phyloP scores from a whole-genome alignment of 2,797 vertebrate genomes.

The Eulemur albifrons region DNA sequence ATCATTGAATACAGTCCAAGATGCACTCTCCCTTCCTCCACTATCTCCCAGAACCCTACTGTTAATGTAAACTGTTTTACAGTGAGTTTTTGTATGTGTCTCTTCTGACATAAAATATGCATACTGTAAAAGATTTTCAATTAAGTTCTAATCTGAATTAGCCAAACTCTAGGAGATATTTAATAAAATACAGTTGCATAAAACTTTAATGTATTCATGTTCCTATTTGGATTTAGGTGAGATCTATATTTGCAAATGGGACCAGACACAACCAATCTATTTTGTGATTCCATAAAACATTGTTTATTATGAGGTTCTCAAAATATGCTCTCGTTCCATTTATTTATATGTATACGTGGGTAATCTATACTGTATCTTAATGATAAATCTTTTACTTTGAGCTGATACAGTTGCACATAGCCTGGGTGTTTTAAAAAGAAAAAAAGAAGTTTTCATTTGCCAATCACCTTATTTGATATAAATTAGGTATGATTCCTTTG shows the following conservation, averaged over 20 bases:
- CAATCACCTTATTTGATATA: not conserved
- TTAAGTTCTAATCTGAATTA: conserved; percentile 61
- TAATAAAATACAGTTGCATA: conserved; percentile 30
- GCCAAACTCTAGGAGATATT: conserved; percentile 22
- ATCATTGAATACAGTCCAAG: conserved; percentile 16
- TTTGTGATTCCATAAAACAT: not conserved
- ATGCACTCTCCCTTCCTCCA: not conserved
- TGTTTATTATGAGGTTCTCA: not conserved
- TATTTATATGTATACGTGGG: not conserved
- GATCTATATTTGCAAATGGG: not conserved
- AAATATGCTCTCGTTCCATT: not conserved
- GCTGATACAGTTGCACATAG: not conserved
- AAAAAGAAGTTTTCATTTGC: not conserved
- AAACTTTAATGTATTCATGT: conserved; percentile 35
- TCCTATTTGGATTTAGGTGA: conserved; percentile 32
- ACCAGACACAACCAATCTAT: not conserved
- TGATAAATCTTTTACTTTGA: not conserved
- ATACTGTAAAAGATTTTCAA: conserved; percentile 51
- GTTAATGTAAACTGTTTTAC: conserved; percentile 3
- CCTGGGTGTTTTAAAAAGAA: not conserved
- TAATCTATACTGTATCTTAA: not conserved
- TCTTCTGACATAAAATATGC: conserved; percentile 41
- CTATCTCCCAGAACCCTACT: not conserved
- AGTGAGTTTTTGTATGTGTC: not conserved
- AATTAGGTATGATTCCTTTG: not conserved